Percentiles rank a stretch among this genome's conserved stretches.
These are phyloP conservation scores for Sporophila hypoxantha DNA, from an alignment of 2,113 vertebrate genomes.

Conservation along the genomic window DNA sequence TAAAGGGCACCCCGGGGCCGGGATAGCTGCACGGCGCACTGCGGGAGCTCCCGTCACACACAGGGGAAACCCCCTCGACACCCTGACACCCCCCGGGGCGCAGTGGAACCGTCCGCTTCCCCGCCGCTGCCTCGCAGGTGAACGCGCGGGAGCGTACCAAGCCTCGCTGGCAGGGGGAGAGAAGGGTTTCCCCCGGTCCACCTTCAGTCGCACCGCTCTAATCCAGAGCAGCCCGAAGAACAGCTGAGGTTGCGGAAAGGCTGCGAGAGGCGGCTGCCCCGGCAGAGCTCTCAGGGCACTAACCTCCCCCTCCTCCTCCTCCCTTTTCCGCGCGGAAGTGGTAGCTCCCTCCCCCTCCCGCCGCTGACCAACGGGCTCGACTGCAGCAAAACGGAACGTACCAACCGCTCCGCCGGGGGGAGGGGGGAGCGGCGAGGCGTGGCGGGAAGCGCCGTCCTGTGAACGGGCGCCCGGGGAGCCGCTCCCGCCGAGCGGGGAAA, in stretches of 20 bases:
- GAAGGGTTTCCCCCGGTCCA: neutral
- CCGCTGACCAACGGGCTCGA: neutral
- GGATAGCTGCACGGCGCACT: neutral
- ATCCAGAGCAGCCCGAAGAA: too few species aligned
- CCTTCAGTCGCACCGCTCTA: neutral
- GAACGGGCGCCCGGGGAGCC: neutral
- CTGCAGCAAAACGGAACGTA: conserved; percentile 72
- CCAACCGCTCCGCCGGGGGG: conserved; percentile 50
- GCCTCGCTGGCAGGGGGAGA: neutral
- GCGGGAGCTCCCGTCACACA: neutral
- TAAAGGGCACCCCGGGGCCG: neutral
- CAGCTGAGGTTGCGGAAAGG: fast-evolving
- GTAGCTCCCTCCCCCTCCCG: conserved; percentile 14
- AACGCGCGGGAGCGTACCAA: conserved; percentile 21
- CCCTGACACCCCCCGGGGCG: fast-evolving
- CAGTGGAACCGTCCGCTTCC: conserved; percentile 8
- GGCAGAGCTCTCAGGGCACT: neutral
- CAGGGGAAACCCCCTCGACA: neutral
- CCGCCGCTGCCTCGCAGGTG: conserved; percentile 28
- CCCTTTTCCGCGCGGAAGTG: neutral
- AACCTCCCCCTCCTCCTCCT: neutral
- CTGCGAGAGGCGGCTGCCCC: too few species aligned
- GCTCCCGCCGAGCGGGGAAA: neutral
- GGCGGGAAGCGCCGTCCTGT: neutral
- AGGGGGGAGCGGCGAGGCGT: neutral